phyloP scores from a whole-genome alignment of 2,113 vertebrate genomes.

The Miniopterus natalensis region DNA sequence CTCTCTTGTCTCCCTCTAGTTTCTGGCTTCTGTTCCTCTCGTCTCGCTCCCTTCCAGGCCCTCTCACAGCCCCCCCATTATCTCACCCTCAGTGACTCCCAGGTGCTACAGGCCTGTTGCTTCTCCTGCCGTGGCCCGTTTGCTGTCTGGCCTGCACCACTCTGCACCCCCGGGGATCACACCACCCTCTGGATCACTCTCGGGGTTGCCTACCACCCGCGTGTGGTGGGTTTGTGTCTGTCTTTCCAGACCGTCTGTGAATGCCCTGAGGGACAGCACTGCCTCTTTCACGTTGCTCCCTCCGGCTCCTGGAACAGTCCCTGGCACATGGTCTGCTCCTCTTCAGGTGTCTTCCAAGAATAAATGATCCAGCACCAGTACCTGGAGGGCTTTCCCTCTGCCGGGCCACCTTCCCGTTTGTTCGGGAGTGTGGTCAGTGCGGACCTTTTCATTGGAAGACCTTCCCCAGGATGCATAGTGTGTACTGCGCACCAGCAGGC shows the following conservation, averaged over 20 bases:
- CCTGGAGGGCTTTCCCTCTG: neutral
- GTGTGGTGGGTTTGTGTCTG: neutral
- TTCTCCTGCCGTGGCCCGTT: neutral
- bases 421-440: neutral
- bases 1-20: neutral
- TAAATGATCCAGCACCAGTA: neutral
- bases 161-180: neutral
- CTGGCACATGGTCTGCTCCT: neutral
- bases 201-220: neutral
- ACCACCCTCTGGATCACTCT: neutral
- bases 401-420: neutral
- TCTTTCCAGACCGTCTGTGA: neutral
- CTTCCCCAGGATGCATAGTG: neutral
- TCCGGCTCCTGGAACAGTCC: neutral
- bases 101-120: neutral
- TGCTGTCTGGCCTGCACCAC: neutral
- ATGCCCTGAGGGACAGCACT: neutral
- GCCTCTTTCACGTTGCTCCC: neutral
- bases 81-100: neutral
- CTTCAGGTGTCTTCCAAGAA: neutral
- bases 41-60: neutral
- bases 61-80: neutral
- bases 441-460: neutral
- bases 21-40: neutral
- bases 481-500: neutral